Conservation (phyloP, 2,113 vertebrate species). For the Drymodes brunneopygia region DNA sequence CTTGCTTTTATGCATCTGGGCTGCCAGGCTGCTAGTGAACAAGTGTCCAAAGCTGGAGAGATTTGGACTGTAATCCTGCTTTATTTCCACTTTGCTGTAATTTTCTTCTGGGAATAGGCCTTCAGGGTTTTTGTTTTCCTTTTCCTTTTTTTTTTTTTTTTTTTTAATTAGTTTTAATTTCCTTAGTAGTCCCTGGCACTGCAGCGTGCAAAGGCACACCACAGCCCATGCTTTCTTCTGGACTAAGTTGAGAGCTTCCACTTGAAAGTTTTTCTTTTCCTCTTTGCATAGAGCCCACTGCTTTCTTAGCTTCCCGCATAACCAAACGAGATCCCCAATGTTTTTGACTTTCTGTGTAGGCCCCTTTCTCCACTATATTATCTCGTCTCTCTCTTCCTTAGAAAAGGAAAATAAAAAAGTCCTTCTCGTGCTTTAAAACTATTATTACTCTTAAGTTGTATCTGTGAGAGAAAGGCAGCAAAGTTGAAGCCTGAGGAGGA, state of each 20-base stretch:
- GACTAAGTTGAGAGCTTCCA: neutral
- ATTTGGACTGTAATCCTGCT: neutral
- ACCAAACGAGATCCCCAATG: neutral
- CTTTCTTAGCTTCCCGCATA: neutral
- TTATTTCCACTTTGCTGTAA: neutral
- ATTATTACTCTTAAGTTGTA: neutral
- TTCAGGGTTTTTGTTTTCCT: neutral
- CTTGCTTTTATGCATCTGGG: neutral
- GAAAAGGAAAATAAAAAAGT: neutral
- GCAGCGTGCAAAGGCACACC: neutral
- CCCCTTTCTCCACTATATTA: neutral
- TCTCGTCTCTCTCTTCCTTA: neutral
- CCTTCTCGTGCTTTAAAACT: neutral
- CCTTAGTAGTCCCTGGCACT: neutral
- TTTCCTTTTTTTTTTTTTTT: rapidly evolving
- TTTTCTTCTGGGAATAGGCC: neutral
- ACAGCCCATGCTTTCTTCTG: neutral
- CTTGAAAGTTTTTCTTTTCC: slow-evolving; percentile 15
- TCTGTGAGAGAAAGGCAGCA: neutral
- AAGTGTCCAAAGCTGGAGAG: slow-evolving; percentile 7
- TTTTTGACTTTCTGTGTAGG: neutral
- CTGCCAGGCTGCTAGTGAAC: neutral
- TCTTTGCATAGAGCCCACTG: neutral
- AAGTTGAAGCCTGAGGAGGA: neutral
- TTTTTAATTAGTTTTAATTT: neutral